Conservation (phyloP, 2,888 invertebrate genomes). For the Escarpia spicata region DNA sequence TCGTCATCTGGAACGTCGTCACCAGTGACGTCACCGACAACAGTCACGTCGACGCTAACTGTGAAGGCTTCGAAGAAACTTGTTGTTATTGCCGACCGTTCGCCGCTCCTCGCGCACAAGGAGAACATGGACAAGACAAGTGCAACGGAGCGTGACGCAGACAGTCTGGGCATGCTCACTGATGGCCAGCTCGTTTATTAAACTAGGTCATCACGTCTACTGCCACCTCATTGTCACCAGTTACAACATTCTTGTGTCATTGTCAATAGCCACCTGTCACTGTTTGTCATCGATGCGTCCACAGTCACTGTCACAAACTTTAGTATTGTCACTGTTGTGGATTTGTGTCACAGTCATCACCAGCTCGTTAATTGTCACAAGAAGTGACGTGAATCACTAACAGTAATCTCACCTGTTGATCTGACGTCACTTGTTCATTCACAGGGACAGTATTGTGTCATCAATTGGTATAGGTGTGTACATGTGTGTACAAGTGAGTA, state of each 20-base stretch:
- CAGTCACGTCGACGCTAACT: neutral
- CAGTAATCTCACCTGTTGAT: neutral
- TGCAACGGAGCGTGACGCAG: neutral
- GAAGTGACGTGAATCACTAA: neutral
- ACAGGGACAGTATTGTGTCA: neutral
- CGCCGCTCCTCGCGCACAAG: neutral
- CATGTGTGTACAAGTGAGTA: neutral
- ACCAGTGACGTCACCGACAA: neutral
- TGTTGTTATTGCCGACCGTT: neutral
- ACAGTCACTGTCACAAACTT: too few species aligned
- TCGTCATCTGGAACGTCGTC: constrained; percentile 17
- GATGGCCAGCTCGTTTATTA: neutral
- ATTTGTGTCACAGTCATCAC: neutral
- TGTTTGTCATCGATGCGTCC: neutral
- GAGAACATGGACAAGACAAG: neutral
- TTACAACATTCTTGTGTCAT: neutral
- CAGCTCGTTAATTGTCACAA: neutral
- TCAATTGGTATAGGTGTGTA: neutral
- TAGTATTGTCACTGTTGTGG: neutral
- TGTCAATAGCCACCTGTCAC: neutral
- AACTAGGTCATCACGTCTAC: neutral
- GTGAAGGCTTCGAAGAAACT: neutral
- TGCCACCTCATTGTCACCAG: neutral
- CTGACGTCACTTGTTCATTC: constrained; percentile 9
- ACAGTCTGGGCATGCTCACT: constrained; percentile 13